Evolutionary conservation across 1,140 invertebrate species (phyloP).

Genomic region (Vollenhovia emeryi): DNA sequence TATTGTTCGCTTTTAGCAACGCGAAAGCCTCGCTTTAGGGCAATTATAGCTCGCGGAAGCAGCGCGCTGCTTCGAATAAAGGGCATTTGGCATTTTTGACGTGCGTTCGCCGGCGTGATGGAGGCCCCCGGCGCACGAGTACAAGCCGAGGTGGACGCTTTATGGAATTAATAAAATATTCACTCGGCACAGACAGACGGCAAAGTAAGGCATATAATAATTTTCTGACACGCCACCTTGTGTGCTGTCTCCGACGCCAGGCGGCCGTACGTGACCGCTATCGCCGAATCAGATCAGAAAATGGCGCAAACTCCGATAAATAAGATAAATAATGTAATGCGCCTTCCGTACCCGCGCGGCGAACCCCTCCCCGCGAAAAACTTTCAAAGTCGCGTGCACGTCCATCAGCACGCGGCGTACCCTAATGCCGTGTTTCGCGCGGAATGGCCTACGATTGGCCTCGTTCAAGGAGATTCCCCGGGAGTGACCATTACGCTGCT

Average conservation of each 20-base stretch:
- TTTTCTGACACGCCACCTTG: conserved; percentile 78
- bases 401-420: conserved; percentile 64
- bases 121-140: conserved; percentile 16
- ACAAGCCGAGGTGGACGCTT: conserved; percentile 50
- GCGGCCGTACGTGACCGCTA: conserved; percentile 75
- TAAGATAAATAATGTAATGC: conserved; percentile 77
- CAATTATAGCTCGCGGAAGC: conserved; percentile 51
- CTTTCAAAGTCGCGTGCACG: conserved; percentile 74
- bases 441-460: conserved; percentile 67
- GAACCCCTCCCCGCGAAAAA: conserved; percentile 69
- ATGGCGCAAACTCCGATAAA: conserved; percentile 78
- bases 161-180: conserved; percentile 80
- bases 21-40: conserved; percentile 27
- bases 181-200: conserved; percentile 70
- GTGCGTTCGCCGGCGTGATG: conserved; percentile 36
- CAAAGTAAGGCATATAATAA: conserved; percentile 79
- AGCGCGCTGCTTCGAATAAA: conserved; percentile 35
- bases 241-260: conserved; percentile 62
- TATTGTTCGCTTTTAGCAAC: conserved; percentile 31
- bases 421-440: conserved; percentile 69
- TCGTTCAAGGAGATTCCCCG: conserved; percentile 72
- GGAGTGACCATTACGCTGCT: conserved; percentile 68
- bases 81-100: conserved; percentile 57
- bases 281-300: conserved; percentile 77
- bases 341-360: conserved; percentile 55